Evolutionary conservation across 2,797 vertebrate species (phyloP), one percentile per base, ranked within the genome.

Genomic region (Dallia pectoralis): DNA sequence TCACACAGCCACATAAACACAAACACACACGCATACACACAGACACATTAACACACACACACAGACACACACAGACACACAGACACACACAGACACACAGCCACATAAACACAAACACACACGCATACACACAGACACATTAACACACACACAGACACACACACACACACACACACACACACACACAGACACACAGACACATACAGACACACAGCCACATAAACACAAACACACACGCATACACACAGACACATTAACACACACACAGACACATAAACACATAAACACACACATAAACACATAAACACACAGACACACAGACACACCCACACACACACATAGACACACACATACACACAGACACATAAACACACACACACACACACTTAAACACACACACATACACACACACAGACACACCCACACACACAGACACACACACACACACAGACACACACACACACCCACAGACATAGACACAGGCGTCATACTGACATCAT

Each of bases 291-390:
- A 48, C 47, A 48, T 48, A 48, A 14, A 48, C 47, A 15, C 47
- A 48, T 48, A n/a, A n/a, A n/a, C n/a, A n/a, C 47, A 16, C 47
- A 3, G 47, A 48, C 47, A 16, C 12, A 27, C 2, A 18, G 7
- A 61, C 12, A 61, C 56, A 61, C 56, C n/a, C 56, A 61, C 11
- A 61, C 59, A 59, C 8, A 59, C n/a, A 59, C n/a, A n/a, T n/a
- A n/a, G n/a, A n/a, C n/a, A n/a, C n/a, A n/a, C n/a, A n/a, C n/a
- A n/a, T n/a, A n/a, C 53, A 25, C 53, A 22, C 51, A 53, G 19
- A 53, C 15, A 59, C n/a, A 48, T 15, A 47, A 5, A 47, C 3
- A 53, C 4, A n/a, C n/a, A n/a, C n/a, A n/a, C n/a, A n/a, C n/a
- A n/a, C n/a, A n/a, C n/a, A n/a, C n/a, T n/a, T n/a, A n/a, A 22